These are phyloP conservation scores for Lasioglossum oenotherae DNA, from an alignment of 2,888 invertebrate genomes.

Conservation along the genomic window DNA sequence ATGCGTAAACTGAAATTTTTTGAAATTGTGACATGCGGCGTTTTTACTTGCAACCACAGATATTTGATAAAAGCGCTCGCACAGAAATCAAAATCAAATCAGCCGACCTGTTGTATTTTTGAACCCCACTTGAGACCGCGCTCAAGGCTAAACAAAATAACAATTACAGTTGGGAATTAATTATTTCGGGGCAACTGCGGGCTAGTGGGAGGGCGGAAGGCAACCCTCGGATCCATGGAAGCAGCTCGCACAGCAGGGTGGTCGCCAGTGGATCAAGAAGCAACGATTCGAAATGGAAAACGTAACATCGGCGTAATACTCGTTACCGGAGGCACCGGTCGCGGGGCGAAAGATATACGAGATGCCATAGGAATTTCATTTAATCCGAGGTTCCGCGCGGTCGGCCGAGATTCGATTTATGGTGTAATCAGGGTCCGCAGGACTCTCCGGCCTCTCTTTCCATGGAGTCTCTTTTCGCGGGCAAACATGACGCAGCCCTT, in stretches of 20 bases:
- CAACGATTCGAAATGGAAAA: constrained; percentile 51
- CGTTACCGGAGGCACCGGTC: constrained; percentile 62
- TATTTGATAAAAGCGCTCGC: neutral
- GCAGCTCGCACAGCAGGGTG: neutral
- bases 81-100: neutral
- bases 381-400: constrained; percentile 79
- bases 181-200: neutral
- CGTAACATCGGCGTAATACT: constrained; percentile 62
- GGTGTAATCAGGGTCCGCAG: constrained; percentile 78
- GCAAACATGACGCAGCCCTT: constrained; percentile 59
- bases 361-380: constrained; percentile 82
- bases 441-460: constrained; percentile 50
- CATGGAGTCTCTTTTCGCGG: constrained; percentile 55
- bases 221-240: neutral
- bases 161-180: neutral
- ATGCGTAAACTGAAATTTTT: too few species aligned
- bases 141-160: neutral
- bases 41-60: too few species aligned
- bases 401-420: constrained; percentile 82
- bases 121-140: neutral
- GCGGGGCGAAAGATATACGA: constrained; percentile 78
- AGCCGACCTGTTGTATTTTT: neutral
- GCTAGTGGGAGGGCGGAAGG: neutral
- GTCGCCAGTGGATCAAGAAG: constrained; percentile 37
- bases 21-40: too few species aligned